Base-by-base conservation (phyloP, 30 jellyfish, hydroid and myxozoan species). In the Aurelia sp. region DNA sequence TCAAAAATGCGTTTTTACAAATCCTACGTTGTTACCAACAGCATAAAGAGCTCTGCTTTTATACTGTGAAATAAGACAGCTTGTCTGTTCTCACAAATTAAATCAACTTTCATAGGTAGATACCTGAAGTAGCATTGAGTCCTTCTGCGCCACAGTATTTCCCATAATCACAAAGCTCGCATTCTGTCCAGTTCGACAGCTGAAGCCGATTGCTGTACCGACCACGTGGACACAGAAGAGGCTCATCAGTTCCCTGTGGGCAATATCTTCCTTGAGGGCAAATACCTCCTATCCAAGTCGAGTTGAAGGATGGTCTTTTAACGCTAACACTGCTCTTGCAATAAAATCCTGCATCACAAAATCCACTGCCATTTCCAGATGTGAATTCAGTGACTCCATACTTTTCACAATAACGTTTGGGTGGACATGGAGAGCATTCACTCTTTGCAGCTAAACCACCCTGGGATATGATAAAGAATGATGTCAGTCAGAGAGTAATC, bases 181-280 rank as follows among this genome's bases (percentile, higher is more conserved):
- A 95, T 15, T 95, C 96, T 12, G 92, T 87, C 81, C 88, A 75
- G 63, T 81, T 86, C 71, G 63, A 74, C 73, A 95, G 63, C 57
- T 96, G 97, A 31, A 64, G 27, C 20, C 55, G 59, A 33, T 52
- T 80, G 60, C 86, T 90, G 85, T 82, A 95, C 16, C 94, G 81
- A 31, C 99, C 99, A 73, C 92, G 90, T 4, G 96, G 96, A 81
- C 99, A 95, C n/a, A 58, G 67, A 30, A 44, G 8, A 24, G 97
- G 97, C 65, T 61, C 93, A 76, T 90, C 97, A 13, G 99, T 95
- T 41, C 99, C 99, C 44, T 70, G 78, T 48, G 97, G 97, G 82
- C 99, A 95, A 81, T 89, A 95, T 44, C 78, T 63, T 8, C 99
- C 99, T 68, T 71, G 92, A 19, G 99, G 99, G 61, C 99, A 95